Conservation (phyloP, 2,797 vertebrate genomes). For the Accipiter badius region DNA sequence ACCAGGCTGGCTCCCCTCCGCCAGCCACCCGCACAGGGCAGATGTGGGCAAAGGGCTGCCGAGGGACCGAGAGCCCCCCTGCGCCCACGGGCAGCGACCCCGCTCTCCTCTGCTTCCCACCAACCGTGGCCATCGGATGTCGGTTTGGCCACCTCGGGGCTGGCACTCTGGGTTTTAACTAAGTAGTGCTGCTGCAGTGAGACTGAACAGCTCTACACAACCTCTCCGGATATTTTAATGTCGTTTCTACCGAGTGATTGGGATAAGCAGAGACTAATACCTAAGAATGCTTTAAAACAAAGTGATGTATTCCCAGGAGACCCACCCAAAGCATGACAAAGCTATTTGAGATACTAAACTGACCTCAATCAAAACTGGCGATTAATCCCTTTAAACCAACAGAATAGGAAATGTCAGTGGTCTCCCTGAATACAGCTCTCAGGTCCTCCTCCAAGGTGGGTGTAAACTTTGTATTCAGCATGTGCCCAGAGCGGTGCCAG, state of each 20-base stretch:
- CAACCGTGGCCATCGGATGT: too few species aligned
- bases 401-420: not conserved
- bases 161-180: not conserved
- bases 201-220: not conserved
- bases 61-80: not conserved
- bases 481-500: not conserved
- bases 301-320: not conserved
- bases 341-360: not conserved
- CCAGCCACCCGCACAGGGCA: not conserved
- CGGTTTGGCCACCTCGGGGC: not conserved
- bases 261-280: not conserved
- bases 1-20: not conserved
- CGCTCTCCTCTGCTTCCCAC: not conserved
- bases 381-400: not conserved
- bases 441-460: not conserved
- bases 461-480: not conserved
- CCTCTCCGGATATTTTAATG: not conserved
- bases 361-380: not conserved
- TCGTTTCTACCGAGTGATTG: not conserved
- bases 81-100: fast-evolving
- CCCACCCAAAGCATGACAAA: not conserved
- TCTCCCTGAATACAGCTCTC: not conserved
- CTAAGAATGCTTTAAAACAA: not conserved
- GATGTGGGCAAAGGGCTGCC: not conserved
- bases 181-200: not conserved